Evolutionary conservation across 2,113 vertebrate genomes (phyloP).

Genomic region (Pseudopodoces humilis): DNA sequence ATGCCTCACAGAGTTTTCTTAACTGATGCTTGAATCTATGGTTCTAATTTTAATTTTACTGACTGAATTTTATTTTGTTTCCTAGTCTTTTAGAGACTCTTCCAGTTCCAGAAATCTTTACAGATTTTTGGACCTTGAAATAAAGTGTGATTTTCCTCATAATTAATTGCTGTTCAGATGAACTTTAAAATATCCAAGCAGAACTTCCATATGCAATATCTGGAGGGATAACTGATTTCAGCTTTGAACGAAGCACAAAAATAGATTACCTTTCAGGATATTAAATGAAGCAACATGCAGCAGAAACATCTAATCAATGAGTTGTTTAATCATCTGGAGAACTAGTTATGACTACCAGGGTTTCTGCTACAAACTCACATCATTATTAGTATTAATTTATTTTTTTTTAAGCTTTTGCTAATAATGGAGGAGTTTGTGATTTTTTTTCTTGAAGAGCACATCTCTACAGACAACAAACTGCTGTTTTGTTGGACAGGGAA

Average conservation of each 20-base stretch:
- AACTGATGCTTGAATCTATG: background rate
- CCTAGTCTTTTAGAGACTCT: background rate
- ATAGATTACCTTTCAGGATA: constrained; percentile 27
- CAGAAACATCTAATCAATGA: constrained; percentile 8
- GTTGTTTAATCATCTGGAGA: background rate
- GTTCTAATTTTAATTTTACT: background rate
- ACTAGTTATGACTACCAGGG: background rate
- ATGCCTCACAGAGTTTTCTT: background rate
- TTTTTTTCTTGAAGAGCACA: background rate
- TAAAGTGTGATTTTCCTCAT: background rate
- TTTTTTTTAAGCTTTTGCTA: background rate
- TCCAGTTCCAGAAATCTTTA: background rate
- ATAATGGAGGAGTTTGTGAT: background rate
- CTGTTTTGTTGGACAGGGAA: background rate
- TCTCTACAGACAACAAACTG: background rate
- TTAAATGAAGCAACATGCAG: constrained; percentile 20
- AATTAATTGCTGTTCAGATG: background rate
- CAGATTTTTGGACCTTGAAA: background rate
- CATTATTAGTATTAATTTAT: background rate
- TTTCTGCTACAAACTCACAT: background rate
- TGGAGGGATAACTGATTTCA: background rate
- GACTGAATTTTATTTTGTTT: background rate
- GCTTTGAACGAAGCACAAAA: background rate
- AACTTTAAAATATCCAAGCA: background rate
- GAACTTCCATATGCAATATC: background rate